Percentiles rank a stretch among this genome's conserved stretches.
These are phyloP conservation scores for Garra rufa DNA, from an alignment of 2,113 vertebrate species.

Conservation along the genomic window DNA sequence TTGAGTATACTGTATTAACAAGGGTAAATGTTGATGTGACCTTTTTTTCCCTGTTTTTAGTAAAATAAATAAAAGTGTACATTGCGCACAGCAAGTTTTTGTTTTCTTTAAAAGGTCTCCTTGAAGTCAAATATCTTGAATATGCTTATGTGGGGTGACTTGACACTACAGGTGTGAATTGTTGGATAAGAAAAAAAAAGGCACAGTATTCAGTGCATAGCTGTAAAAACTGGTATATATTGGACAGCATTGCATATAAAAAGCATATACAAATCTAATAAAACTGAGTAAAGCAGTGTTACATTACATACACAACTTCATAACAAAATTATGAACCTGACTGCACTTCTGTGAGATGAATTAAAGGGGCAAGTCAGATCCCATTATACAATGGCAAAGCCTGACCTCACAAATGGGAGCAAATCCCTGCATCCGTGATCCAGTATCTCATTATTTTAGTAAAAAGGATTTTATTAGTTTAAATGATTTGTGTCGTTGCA, in stretches of 20 bases:
- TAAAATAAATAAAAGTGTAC: conserved; percentile 78
- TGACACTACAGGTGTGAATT: background rate
- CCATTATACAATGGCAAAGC: background rate
- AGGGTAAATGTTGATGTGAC: conserved; percentile 80
- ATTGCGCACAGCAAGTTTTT: background rate
- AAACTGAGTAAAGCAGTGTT: no score
- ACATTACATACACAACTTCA: background rate
- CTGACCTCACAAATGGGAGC: background rate
- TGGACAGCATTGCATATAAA: background rate
- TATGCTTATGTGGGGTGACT: background rate
- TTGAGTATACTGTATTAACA: conserved; percentile 77
- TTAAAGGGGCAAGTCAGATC: background rate
- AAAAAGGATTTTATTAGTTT: no score
- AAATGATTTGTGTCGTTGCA: no score
- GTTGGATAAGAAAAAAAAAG: background rate
- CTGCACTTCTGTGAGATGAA: background rate
- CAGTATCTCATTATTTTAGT: background rate
- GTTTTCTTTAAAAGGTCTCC: background rate
- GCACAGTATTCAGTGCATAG: background rate
- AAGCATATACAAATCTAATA: background rate
- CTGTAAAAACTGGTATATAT: background rate
- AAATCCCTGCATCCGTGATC: background rate
- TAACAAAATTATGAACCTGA: background rate
- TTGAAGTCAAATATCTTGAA: background rate
- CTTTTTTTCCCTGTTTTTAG: conserved; percentile 68